A percentile compares a stretch with the other conserved stretches of the same genome.
These are phyloP conservation scores for Catotricha subobsoleta DNA, from an alignment of 2,888 invertebrate species.

Conservation along the genomic window DNA sequence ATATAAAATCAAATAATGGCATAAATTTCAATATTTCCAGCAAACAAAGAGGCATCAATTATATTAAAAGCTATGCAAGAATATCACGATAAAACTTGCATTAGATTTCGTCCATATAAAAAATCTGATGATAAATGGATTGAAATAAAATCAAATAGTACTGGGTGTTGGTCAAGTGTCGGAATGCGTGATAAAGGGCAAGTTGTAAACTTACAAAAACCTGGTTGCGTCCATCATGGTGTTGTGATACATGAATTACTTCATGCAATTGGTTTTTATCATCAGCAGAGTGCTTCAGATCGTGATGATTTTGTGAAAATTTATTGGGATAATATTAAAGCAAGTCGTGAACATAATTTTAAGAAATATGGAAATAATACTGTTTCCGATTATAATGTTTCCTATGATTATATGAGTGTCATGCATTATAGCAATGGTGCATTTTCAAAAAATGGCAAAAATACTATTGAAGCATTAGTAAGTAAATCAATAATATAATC, in stretches of 20 bases:
- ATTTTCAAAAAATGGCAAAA: conserved; percentile 46
- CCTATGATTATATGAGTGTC: conserved; percentile 52
- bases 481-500: conserved; percentile 8
- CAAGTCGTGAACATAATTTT: conserved; percentile 37
- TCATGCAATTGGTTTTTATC: conserved; percentile 65
- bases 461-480: conserved; percentile 43
- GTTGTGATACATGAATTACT: conserved; percentile 61
- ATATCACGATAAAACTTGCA: conserved; percentile 41
- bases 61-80: conserved; percentile 40
- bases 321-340: conserved; percentile 45
- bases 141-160: conserved; percentile 32
- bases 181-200: conserved; percentile 42
- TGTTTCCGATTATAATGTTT: conserved; percentile 44
- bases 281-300: conserved; percentile 64
- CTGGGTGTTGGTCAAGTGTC: conserved; percentile 50
- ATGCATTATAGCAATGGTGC: conserved; percentile 54
- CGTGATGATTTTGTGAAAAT: conserved; percentile 59
- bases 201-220: conserved; percentile 35
- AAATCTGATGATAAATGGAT: conserved; percentile 39
- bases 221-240: conserved; percentile 40
- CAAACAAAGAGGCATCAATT: conserved; percentile 27
- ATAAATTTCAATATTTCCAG: conserved; percentile 15
- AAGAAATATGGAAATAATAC: conserved; percentile 44
- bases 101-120: conserved; percentile 41
- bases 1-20: not conserved